Base-by-base conservation (phyloP, 2,888 invertebrate genomes). In the Perdita meconis region DNA sequence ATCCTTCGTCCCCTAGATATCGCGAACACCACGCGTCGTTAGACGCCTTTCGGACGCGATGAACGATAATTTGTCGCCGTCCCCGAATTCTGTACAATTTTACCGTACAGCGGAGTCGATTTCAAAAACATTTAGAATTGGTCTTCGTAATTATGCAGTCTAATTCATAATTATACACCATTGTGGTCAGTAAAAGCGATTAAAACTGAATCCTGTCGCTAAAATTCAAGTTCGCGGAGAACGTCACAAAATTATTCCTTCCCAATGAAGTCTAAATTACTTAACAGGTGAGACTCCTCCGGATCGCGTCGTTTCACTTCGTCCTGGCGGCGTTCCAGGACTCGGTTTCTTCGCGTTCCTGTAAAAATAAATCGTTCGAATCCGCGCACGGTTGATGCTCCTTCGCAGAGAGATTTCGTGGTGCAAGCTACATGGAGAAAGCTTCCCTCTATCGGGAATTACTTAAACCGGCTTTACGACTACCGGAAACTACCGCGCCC, bases 391-490 rank as follows among this genome's bases (percentile, higher is more conserved):
- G 12, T 12, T 19, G 4, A 36, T 51, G 19, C 66, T 53, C 53
- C 30, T 55, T 51, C 38, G 50, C 64, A 34, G 77, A 73, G 70
- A 74, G 74, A 64, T 75, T 63, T 57, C 55, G 40, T 50, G 73
- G 77, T 71, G 59, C 53, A 76, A 76, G 69, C 73, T 74, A 76
- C 60, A 69, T 55, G 80, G 69, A 79, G 84, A 76, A 86, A 85
- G 86, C 84, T 86, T 88, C 85, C 81, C 86, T 88, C 89, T 89
- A 89, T 89, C 89, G 89, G 87, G 89, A 91, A 90, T 91, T 90
- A 91, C 90, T 91, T 90, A 90, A 90, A 90, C 89, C 90, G 88
- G 89, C 90, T 90, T 91, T 90, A 91, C 90, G 91, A 90, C 89
- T 89, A 86, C 78, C 87, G 87, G 87, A 88, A 90, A 89, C 89